phyloP scores from a whole-genome alignment of 2,113 vertebrate genomes.

The Podilymbus podiceps region DNA sequence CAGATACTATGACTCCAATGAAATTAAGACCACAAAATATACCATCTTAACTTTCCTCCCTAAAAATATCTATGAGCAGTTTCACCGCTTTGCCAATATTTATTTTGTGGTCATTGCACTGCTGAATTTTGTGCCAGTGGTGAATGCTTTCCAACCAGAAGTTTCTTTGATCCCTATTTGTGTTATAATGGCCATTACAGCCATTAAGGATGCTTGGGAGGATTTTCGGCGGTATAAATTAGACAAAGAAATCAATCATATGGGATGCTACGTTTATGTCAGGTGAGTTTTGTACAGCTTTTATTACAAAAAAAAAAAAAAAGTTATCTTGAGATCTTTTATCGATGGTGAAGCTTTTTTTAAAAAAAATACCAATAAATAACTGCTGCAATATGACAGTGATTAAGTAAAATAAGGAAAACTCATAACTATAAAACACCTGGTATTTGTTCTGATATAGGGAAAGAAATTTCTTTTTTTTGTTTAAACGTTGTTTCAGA shows the following conservation, averaged over 20 bases:
- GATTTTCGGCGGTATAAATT: conserved; percentile 86
- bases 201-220: conserved; percentile 92
- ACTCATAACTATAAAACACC: background rate
- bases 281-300: conserved; percentile 74
- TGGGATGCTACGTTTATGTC: conserved; percentile 83
- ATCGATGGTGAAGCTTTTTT: conserved; percentile 46
- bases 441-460: background rate
- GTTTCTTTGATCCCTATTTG: conserved; percentile 86
- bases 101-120: conserved; percentile 86
- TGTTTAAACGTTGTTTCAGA: background rate
- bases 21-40: conserved; percentile 92
- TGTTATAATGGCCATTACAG: conserved; percentile 84
- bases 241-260: conserved; percentile 87
- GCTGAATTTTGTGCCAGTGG: conserved; percentile 87
- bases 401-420: conserved; percentile 49
- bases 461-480: background rate
- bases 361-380: background rate
- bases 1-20: conserved; percentile 77
- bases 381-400: background rate
- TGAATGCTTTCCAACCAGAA: conserved; percentile 89
- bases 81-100: conserved; percentile 88
- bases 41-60: conserved; percentile 85
- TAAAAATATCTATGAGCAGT: conserved; percentile 89
- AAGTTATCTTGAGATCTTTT: conserved; percentile 55
- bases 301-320: conserved; percentile 21